These are phyloP conservation scores for Lemur catta DNA, from an alignment of 2,797 vertebrate species.

Conservation along the genomic window DNA sequence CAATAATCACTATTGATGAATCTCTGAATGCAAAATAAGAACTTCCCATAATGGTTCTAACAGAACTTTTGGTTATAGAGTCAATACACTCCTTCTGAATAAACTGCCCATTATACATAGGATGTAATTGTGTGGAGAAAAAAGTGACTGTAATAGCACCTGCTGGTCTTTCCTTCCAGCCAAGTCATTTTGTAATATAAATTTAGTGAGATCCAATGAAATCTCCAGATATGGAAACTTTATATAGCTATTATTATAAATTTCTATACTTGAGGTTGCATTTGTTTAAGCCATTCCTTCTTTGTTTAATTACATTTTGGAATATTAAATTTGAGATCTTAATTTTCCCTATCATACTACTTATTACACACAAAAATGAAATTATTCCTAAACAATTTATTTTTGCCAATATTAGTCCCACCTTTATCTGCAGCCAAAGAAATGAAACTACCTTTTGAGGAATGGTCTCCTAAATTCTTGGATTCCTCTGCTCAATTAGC, in stretches of 20 bases:
- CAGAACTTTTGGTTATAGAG: slow-evolving; percentile 21
- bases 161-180: neutral
- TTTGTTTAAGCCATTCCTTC: neutral
- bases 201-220: slow-evolving; percentile 33
- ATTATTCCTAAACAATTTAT: neutral
- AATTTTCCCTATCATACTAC: neutral
- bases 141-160: neutral
- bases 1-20: slow-evolving; percentile 56
- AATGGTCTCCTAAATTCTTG: neutral
- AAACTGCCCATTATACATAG: slow-evolving; percentile 1
- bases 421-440: neutral
- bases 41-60: slow-evolving; percentile 32
- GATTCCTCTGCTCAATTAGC: neutral
- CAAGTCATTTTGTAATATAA: neutral
- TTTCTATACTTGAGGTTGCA: neutral
- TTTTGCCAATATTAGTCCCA: neutral
- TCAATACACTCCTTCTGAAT: slow-evolving; percentile 46
- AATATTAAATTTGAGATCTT: neutral
- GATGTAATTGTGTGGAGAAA: neutral
- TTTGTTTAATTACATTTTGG: neutral
- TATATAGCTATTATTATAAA: neutral
- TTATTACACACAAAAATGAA: neutral
- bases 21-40: slow-evolving; percentile 61
- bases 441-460: neutral
- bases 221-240: neutral